Conservation (phyloP, 37 sponge, comb jelly and placozoan genomes). For the Ephydatia muelleri region DNA sequence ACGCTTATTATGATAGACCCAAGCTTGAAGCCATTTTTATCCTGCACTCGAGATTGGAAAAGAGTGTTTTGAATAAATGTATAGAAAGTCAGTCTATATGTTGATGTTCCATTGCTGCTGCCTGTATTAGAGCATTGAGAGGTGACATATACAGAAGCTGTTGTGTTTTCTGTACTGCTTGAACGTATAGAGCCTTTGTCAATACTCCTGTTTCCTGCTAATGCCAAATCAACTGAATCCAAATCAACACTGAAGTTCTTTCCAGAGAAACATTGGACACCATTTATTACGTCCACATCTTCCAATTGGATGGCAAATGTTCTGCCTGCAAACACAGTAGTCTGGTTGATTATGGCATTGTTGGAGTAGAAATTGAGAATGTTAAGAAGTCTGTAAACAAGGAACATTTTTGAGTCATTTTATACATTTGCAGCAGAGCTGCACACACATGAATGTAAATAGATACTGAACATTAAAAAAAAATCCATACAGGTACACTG, state of each 20-base stretch:
- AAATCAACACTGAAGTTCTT: conserved; percentile 34
- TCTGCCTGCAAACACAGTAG: neutral
- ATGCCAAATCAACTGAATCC: conserved; percentile 22
- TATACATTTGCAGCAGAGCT: too few relatives aligned
- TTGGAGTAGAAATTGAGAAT: neutral
- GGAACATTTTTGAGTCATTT: too few relatives aligned
- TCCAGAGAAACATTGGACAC: conserved; percentile 1
- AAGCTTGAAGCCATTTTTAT: neutral
- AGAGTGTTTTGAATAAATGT: neutral
- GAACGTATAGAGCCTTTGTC: neutral
- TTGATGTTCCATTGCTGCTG: neutral
- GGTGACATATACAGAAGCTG: neutral
- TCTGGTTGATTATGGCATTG: neutral
- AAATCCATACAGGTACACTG: too few relatives aligned
- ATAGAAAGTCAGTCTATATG: neutral
- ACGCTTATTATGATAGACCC: neutral
- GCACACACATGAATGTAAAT: too few relatives aligned
- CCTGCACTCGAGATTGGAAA: neutral
- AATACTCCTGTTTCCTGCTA: neutral
- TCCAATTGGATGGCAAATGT: conserved; percentile 47
- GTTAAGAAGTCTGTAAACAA: neutral
- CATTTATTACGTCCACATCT: conserved; percentile 1
- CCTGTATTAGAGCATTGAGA: neutral
- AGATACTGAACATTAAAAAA: too few relatives aligned
- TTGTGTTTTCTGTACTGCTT: neutral